Base-by-base conservation (phyloP, 2,888 invertebrate genomes). In the Alloplasta piceator region DNA sequence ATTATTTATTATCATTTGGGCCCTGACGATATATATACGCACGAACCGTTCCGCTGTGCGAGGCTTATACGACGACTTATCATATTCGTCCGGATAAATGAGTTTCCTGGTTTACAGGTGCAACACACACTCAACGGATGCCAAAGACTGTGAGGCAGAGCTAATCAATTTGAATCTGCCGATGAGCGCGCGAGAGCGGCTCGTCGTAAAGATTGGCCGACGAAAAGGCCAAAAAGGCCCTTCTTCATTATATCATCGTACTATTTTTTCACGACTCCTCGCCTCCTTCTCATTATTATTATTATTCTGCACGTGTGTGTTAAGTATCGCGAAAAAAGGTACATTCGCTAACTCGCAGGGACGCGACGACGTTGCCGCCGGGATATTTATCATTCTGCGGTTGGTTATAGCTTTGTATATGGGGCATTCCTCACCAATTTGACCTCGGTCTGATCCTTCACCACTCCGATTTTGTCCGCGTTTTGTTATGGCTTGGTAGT, bases 41-140 rank as follows among this genome's bases (percentile, higher is more conserved):
- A 38, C 52, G 14, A 14, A 12, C 52, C 12, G 14, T 14, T 26
- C 26, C 1, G 26, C 26, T 26, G 26, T 26, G 26, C 26, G 26
- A 26, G 3, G 26, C 26, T n/a, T n/a, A n/a, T n/a, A n/a, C n/a
- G 3, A 26, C 26, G 26, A 26, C 26, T 26, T 26, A 26, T n/a
- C 46, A 36, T 39, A 50, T 74, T 58, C 48, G 48, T 12, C 12
- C 41, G 46, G 68, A 73, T 73, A 67, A 78, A 78, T 78, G 73
- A 73, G 68, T 63, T 73, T 67, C 61, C 73, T 56, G 67, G 48
- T 63, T 67, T 68, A 63, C 78, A 75, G 75, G 77, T 77, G 77
- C 58, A 71, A 72, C 36, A 41, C 10, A 43, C 38, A 50, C n/a
- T n/a, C 26, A 26, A 12, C 58, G 16, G 14, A 43, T 39, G 36